Conservation (phyloP, 2,888 invertebrate genomes). For the Andrena marginata region DNA sequence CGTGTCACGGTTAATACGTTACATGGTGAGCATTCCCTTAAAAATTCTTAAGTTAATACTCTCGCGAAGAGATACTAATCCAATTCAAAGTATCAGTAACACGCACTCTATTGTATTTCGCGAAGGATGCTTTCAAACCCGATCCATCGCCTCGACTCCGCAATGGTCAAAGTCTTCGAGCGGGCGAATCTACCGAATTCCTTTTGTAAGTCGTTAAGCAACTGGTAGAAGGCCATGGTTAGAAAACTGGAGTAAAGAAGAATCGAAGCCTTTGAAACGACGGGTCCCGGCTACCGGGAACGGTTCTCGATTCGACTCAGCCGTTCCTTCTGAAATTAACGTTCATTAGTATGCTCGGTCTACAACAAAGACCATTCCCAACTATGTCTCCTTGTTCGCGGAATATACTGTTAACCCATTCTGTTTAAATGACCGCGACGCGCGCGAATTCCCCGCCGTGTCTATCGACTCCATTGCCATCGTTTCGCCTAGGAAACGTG, state of each 20-base stretch:
- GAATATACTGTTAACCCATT: constrained; percentile 43
- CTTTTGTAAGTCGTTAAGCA: neutral
- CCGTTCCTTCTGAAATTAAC: constrained; percentile 36
- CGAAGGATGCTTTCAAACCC: no score
- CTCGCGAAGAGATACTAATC: no score
- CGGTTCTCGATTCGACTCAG: neutral
- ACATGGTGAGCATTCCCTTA: constrained; percentile 65
- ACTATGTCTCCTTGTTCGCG: constrained; percentile 27
- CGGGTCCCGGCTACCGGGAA: neutral
- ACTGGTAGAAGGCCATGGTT: neutral
- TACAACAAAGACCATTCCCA: constrained; percentile 20
- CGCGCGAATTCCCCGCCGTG: neutral
- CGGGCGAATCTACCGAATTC: neutral
- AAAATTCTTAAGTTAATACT: neutral
- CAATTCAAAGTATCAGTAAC: no score
- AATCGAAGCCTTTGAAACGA: neutral
- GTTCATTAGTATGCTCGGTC: constrained; percentile 40
- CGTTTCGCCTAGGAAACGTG: neutral
- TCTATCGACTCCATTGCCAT: neutral
- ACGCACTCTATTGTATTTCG: no score
- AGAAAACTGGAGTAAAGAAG: neutral
- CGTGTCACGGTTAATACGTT: constrained; percentile 63
- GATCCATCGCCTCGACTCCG: no score
- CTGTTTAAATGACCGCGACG: constrained; percentile 9
- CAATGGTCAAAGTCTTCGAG: neutral